These are phyloP conservation scores for Platycheirus albimanus DNA, from an alignment of 2,888 invertebrate species.

Conservation along the genomic window DNA sequence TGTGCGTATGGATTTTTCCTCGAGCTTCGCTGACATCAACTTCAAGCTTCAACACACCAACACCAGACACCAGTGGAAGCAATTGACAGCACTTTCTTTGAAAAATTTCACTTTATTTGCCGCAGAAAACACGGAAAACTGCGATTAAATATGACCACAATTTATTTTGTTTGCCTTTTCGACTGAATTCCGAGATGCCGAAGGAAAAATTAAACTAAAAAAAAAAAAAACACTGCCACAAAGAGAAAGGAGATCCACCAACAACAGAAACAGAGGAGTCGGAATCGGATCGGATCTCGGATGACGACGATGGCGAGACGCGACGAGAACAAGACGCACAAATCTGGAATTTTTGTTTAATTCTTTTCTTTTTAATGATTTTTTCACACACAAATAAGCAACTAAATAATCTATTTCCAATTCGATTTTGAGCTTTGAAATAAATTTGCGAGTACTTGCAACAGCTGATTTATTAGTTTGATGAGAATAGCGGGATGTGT, in stretches of 20 bases:
- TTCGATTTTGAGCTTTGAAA: background rate
- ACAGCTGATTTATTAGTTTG: slow-evolving; percentile 19
- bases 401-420: slow-evolving; percentile 1
- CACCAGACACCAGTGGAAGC: slow-evolving; percentile 23
- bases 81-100: slow-evolving; percentile 54
- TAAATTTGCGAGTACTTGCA: background rate
- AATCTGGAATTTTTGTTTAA: slow-evolving; percentile 35
- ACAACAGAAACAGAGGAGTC: background rate
- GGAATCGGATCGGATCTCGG: background rate
- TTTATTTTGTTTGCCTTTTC: slow-evolving; percentile 38
- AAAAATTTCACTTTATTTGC: slow-evolving; percentile 56
- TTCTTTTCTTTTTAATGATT: slow-evolving; percentile 12
- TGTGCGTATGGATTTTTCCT: slow-evolving; percentile 65
- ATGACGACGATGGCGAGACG: slow-evolving; percentile 29
- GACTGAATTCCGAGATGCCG: slow-evolving; percentile 38
- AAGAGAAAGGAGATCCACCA: slow-evolving; percentile 60
- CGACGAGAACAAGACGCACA: slow-evolving; percentile 49
- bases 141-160: slow-evolving; percentile 50
- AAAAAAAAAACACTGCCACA: slow-evolving; percentile 45
- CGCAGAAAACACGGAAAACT: slow-evolving; percentile 31
- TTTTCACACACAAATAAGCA: background rate
- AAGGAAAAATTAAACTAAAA: slow-evolving; percentile 8
- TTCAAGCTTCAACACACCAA: too few relatives aligned
- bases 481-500: slow-evolving; percentile 14
- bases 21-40: slow-evolving; percentile 44